Conservation (phyloP, 2,113 vertebrate genomes). For the Sinocyclocheilus maitianheensis region DNA sequence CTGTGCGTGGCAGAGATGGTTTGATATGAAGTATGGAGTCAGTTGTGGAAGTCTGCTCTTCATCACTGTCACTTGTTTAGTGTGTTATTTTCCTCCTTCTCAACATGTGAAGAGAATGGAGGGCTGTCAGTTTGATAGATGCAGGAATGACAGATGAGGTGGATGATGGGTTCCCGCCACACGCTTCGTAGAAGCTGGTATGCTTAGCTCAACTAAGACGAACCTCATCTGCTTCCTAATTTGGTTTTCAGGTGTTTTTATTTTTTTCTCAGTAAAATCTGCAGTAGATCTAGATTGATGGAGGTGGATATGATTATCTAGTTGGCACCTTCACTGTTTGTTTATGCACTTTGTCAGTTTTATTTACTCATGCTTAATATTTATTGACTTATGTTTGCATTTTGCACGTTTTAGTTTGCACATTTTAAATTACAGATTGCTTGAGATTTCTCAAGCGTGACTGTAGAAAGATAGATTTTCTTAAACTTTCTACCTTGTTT, state of each 20-base stretch:
- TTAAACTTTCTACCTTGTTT: not conserved
- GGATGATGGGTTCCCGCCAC: constrained; percentile 9
- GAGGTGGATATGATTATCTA: not conserved
- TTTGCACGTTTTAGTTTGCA: not conserved
- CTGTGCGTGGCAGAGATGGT: not conserved
- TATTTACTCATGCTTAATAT: not conserved
- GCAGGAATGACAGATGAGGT: constrained; percentile 23
- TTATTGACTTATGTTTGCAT: not conserved
- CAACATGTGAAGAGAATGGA: constrained; percentile 23
- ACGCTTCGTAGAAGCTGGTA: not conserved
- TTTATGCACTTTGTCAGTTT: not conserved
- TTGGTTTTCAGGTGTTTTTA: not conserved
- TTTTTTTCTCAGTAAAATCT: not conserved
- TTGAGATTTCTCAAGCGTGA: not conserved
- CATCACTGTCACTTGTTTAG: constrained; percentile 43
- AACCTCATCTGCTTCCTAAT: constrained; percentile 11
- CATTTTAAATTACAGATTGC: not conserved
- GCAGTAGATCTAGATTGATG: not conserved
- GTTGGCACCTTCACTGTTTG: not conserved
- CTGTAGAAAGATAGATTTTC: not conserved
- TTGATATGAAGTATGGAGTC: constrained; percentile 6
- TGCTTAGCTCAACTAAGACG: not conserved
- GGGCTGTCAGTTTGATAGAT: constrained; percentile 37
- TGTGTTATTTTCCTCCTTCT: constrained; percentile 25
- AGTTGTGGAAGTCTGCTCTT: constrained; percentile 26